Evolutionary conservation across 2,888 invertebrate species (phyloP).

Genomic region (Trichopoda pennipes): DNA sequence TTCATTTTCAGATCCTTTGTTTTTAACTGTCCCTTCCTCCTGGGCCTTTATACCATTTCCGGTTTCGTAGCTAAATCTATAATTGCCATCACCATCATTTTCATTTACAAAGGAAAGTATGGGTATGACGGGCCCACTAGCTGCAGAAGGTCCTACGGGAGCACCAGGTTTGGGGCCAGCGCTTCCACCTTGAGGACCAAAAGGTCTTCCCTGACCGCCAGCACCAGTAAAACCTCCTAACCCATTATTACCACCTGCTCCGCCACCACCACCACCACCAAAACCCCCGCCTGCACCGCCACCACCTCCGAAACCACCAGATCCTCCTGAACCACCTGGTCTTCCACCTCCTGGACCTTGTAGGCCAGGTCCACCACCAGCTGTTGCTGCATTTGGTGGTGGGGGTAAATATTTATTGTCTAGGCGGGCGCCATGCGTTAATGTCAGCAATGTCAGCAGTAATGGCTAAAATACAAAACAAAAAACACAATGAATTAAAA

Average conservation of each 20-base stretch:
- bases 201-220: conserved; percentile 75
- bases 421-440: conserved; percentile 81
- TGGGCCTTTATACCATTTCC: conserved; percentile 85
- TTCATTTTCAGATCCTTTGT: conserved; percentile 83
- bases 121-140: conserved; percentile 81
- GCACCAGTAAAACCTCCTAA: conserved; percentile 79
- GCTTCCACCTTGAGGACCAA: conserved; percentile 74
- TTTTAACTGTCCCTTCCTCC: conserved; percentile 84
- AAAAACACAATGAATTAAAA: background rate
- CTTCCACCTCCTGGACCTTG: conserved; percentile 76
- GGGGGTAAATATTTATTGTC: conserved; percentile 84
- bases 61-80: conserved; percentile 84
- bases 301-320: conserved; percentile 74
- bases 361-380: conserved; percentile 80
- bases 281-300: conserved; percentile 75
- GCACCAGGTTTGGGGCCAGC: conserved; percentile 73
- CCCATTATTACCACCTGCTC: conserved; percentile 77
- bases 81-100: conserved; percentile 84
- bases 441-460: conserved; percentile 79
- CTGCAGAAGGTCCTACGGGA: conserved; percentile 73
- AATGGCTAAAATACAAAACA: conserved; percentile 80
- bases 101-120: conserved; percentile 83
- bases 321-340: conserved; percentile 71
- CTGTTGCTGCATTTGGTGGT: conserved; percentile 81
- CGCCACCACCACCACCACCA: conserved; percentile 75